Conservation (phyloP, 92 coral and sea anemone species). For the Muricea muricata region DNA sequence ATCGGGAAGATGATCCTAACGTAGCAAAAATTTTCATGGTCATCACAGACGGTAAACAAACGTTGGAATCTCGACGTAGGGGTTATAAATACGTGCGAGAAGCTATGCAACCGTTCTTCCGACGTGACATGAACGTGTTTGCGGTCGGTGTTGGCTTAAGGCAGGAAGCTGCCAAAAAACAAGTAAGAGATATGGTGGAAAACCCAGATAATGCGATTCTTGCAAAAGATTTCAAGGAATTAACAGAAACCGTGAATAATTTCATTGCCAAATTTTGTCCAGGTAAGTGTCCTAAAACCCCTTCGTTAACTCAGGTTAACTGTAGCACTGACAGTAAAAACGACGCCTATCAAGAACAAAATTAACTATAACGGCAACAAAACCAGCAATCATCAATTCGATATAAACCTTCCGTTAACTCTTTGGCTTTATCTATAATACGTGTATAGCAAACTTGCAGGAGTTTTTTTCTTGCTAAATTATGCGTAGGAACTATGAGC, state of each 20-base stretch:
- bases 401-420: too few species aligned
- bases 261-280: conserved; percentile 12
- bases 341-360: not conserved
- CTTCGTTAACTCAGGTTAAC: too few species aligned
- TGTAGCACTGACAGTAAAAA: too few species aligned
- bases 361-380: not conserved
- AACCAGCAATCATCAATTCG: too few species aligned
- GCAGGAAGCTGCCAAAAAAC: not conserved
- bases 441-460: too few species aligned
- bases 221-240: not conserved
- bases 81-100: conserved; percentile 2
- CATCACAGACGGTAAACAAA: conserved; percentile 26
- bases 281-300: not conserved
- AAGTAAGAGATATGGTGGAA: conserved; percentile 13
- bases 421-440: too few species aligned
- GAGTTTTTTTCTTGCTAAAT: too few species aligned
- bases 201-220: not conserved
- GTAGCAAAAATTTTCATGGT: conserved; percentile 17
- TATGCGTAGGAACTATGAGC: too few species aligned
- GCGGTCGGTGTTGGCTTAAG: conserved; percentile 20
- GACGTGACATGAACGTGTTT: conserved; percentile 12
- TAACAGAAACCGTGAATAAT: not conserved
- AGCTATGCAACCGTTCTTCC: conserved; percentile 24
- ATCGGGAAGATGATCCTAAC: not conserved
- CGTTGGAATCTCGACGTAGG: not conserved